phyloP scores from a whole-genome alignment of 23 tunicate species.

The Botrylloides violaceus region DNA sequence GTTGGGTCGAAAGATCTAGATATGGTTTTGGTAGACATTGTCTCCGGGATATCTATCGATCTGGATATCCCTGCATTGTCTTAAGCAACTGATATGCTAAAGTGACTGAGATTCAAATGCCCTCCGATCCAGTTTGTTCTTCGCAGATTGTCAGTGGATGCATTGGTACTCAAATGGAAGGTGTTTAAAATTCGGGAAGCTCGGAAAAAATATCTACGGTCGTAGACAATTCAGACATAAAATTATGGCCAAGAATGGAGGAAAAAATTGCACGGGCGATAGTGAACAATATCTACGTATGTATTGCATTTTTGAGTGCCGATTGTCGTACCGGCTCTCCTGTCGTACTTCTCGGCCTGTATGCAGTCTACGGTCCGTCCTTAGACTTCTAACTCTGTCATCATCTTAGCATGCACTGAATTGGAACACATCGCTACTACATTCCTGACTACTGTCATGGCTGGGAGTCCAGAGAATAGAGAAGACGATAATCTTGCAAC shows the following conservation, averaged over 20 bases:
- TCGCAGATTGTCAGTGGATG: conserved; percentile 5
- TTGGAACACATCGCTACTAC: background rate
- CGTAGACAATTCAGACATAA: background rate
- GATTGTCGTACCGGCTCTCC: background rate
- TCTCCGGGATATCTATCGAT: too few relatives aligned
- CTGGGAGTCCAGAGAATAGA: too few relatives aligned
- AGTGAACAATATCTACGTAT: background rate
- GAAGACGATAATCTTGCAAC: too few relatives aligned
- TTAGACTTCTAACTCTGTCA: too few relatives aligned
- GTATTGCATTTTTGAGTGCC: background rate
- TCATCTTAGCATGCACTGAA: background rate
- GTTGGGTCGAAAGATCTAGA: too few relatives aligned
- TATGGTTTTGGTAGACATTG: too few relatives aligned
- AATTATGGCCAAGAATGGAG: conserved; percentile 11
- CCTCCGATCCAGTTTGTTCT: too few relatives aligned
- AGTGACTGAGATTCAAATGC: too few relatives aligned
- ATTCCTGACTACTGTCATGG: background rate
- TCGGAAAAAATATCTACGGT: background rate
- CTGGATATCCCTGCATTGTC: too few relatives aligned
- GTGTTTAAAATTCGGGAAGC: background rate
- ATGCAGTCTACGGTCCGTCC: too few relatives aligned
- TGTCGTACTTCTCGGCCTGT: too few relatives aligned
- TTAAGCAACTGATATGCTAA: too few relatives aligned
- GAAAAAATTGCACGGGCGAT: background rate
- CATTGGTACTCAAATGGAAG: background rate